Evolutionary conservation across 2,888 invertebrate species (phyloP).

Genomic region (Phania funesta): DNA sequence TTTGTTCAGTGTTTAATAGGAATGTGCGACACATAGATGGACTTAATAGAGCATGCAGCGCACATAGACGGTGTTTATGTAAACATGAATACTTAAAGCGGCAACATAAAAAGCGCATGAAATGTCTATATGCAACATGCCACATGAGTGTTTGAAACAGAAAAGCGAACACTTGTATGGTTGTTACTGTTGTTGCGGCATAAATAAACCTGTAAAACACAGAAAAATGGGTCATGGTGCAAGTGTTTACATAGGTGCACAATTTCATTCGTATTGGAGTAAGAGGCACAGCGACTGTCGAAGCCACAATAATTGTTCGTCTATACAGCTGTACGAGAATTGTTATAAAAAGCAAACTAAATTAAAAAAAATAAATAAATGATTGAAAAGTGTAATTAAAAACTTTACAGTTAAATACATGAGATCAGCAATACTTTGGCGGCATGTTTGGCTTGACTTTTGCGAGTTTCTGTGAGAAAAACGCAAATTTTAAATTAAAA

Average conservation of each 20-base stretch:
- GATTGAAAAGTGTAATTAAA: conserved; percentile 64
- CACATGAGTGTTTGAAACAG: conserved; percentile 24
- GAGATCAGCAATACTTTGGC: conserved; percentile 46
- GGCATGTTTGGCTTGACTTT: conserved; percentile 15
- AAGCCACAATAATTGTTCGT: neutral
- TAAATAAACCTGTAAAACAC: conserved; percentile 60
- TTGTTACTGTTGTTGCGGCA: conserved; percentile 26
- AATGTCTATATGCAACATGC: conserved; percentile 47
- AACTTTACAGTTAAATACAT: conserved; percentile 43
- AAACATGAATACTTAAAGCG: conserved; percentile 5
- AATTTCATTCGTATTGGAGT: neutral
- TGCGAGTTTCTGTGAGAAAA: conserved; percentile 24
- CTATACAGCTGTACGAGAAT: conserved; percentile 32
- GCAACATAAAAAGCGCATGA: conserved; percentile 44
- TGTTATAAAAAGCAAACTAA: conserved; percentile 10
- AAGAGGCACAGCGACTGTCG: neutral
- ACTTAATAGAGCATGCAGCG: neutral
- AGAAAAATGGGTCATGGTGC: conserved; percentile 62
- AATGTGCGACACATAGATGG: neutral
- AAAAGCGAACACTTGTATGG: conserved; percentile 35
- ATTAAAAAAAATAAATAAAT: conserved; percentile 27
- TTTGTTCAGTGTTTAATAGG: conserved; percentile 20
- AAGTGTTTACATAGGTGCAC: conserved; percentile 53
- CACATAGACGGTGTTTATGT: neutral
- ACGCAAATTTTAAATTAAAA: conserved; percentile 20